Evolutionary conservation across 2,113 vertebrate genomes (phyloP).

Genomic region (Hyperopisus bebe): DNA sequence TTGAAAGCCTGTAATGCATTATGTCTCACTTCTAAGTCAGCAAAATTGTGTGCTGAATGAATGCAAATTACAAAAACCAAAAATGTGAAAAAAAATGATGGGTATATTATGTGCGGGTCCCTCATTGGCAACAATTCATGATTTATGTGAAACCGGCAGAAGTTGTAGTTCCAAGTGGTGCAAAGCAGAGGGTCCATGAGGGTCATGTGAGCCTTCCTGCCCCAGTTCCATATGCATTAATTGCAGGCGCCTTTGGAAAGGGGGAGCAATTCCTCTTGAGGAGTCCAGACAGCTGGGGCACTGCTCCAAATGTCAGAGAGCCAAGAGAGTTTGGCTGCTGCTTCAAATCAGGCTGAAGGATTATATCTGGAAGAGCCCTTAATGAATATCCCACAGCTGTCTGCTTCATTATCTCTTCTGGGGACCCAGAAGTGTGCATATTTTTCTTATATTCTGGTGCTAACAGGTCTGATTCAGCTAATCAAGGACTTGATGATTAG

Average conservation of each 20-base stretch:
- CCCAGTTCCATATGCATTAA: not conserved
- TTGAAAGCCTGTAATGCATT: not conserved
- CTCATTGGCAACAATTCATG: not conserved
- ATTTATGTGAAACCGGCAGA: not conserved
- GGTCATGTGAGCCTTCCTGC: not conserved
- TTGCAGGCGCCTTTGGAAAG: not conserved
- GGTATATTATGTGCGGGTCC: not conserved
- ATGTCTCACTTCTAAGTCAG: not conserved
- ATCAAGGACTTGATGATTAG: not conserved
- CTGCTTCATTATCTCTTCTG: not conserved
- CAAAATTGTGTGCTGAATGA: not conserved
- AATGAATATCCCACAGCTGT: not conserved
- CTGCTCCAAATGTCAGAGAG: slow-evolving; percentile 1
- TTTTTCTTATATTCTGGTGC: not conserved
- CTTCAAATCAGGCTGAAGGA: not conserved
- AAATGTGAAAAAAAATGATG: not conserved
- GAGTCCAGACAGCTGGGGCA: not conserved
- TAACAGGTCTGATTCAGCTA: not conserved
- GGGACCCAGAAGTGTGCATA: not conserved
- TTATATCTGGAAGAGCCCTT: not conserved
- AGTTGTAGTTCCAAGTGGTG: not conserved
- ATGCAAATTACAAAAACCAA: not conserved
- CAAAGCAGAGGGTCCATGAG: not conserved
- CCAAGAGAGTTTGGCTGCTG: not conserved
- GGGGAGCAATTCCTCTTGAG: not conserved